Base-by-base conservation (phyloP, 2,797 vertebrate genomes). In the Halcyon smyrnensis region DNA sequence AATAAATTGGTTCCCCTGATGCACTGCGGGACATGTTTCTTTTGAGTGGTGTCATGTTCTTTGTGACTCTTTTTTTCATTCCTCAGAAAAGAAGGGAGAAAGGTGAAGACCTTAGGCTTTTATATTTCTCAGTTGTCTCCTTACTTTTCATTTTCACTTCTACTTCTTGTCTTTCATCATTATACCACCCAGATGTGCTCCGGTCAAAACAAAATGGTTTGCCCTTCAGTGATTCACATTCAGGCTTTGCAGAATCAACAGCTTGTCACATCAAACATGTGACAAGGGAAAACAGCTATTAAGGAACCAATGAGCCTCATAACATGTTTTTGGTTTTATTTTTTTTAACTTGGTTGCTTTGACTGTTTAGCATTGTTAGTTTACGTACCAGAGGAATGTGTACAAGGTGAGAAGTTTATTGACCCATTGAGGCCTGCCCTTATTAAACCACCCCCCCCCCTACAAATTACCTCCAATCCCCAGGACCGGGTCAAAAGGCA, bases 81-180 rank as follows among this genome's bases (percentile, higher is more conserved):
- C 25, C 59, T 84, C 30, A 18, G 76, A 89, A 90, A 71, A 74
- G 51, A 89, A 75, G 48, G 34, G 94, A 97, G 69, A 96, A 97
- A 96, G 85, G 89, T 89, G 75, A 97, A 95, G 93, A 96, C 86
- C 84, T 94, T 27, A 10, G 62, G 57, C 37, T 77, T 89, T 94
- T 88, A 82, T 92, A 74, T 86, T 68, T 95, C 93, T 97, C 94
- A 93, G 71, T 93, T 91, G 64, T 87, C 62, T 88, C 84, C 46
- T 94, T 94, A 74, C 34, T 81, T 97, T 97, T 96, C 57, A 43
- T 89, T 97, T 95, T 89, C 86, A 75, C 45, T 92, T 73, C 82
- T 81, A 54, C 34, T 85, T 84, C 93, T 94, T 97, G 76, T 95
- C 94, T 95, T 95, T 97, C 90, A 90, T 95, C 65, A 43, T 93